These are phyloP conservation scores for Apodemus agrarius DNA, from an alignment of 2,797 vertebrate species.

Conservation along the genomic window DNA sequence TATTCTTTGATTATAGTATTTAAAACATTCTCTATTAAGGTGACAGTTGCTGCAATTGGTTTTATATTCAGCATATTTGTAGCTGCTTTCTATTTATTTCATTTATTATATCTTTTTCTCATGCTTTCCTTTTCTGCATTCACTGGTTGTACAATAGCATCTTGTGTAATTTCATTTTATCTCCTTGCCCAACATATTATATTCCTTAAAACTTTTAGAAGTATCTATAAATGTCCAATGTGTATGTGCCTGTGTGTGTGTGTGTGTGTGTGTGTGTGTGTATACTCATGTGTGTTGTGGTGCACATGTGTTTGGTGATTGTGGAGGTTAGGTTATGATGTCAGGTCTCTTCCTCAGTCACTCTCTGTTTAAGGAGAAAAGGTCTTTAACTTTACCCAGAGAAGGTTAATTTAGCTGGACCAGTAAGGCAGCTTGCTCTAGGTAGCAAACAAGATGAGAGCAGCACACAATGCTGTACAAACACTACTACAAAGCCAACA, in stretches of 20 bases:
- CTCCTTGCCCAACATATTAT: neutral
- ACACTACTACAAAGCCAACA: neutral
- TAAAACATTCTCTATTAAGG: neutral
- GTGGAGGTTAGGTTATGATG: neutral
- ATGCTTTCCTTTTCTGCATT: neutral
- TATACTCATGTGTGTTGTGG: neutral
- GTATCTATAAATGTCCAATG: neutral
- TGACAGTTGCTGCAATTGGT: neutral
- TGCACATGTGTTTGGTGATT: neutral
- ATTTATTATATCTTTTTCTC: neutral
- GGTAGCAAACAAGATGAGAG: neutral
- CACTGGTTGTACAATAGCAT: neutral
- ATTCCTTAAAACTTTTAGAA: neutral
- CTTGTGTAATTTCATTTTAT: neutral
- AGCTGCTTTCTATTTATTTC: neutral
- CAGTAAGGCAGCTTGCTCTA: neutral
- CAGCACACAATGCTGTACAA: neutral
- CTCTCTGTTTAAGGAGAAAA: neutral
- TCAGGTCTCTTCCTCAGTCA: neutral
- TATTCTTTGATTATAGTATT: neutral
- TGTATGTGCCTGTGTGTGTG: neutral
- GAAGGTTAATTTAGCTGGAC: neutral
- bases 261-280: neutral
- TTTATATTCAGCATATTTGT: neutral
- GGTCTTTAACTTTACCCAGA: neutral